These are phyloP conservation scores for Rosalia funebris DNA, from an alignment of 2,888 invertebrate species.

Conservation along the genomic window DNA sequence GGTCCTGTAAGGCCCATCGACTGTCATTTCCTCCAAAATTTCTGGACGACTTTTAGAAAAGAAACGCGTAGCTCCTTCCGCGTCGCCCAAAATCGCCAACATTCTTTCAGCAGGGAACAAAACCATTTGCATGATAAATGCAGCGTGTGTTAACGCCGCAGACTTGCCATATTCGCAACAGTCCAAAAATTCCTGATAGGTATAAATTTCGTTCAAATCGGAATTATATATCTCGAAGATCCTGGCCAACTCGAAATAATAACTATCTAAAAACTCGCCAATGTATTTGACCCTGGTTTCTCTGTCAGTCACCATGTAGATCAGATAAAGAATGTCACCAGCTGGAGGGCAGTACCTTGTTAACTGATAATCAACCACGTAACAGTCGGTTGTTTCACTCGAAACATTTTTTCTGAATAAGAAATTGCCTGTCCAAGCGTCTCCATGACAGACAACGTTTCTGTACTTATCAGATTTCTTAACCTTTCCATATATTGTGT, in stretches of 20 bases:
- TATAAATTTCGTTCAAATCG: slow-evolving; percentile 38
- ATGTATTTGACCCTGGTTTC: slow-evolving; percentile 36
- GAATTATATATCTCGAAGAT: slow-evolving; percentile 36
- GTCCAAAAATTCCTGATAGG: slow-evolving; percentile 41
- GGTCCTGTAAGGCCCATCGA: slow-evolving; percentile 1
- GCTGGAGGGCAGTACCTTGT: slow-evolving; percentile 71
- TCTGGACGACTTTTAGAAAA: slow-evolving; percentile 39
- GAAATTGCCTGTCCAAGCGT: slow-evolving; percentile 53
- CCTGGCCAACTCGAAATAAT: slow-evolving; percentile 40
- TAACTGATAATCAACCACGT: slow-evolving; percentile 54
- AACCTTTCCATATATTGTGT: slow-evolving; percentile 20
- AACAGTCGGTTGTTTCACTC: slow-evolving; percentile 41
- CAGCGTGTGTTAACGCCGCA: slow-evolving; percentile 32
- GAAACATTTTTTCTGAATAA: slow-evolving; percentile 35
- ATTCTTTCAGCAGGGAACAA: slow-evolving; percentile 38
- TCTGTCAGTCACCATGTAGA: slow-evolving; percentile 40
- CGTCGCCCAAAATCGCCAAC: slow-evolving; percentile 37
- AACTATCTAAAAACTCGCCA: slow-evolving; percentile 37
- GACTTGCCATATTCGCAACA: slow-evolving; percentile 41
- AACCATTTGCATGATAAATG: slow-evolving; percentile 34
- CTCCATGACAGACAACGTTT: slow-evolving; percentile 58
- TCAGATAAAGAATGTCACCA: slow-evolving; percentile 67
- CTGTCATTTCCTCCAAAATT: slow-evolving; percentile 11
- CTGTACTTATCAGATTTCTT: slow-evolving; percentile 57
- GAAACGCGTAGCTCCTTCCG: slow-evolving; percentile 34